Evolutionary conservation across 2,888 invertebrate genomes (phyloP).

Genomic region (Nomada lathburiana): DNA sequence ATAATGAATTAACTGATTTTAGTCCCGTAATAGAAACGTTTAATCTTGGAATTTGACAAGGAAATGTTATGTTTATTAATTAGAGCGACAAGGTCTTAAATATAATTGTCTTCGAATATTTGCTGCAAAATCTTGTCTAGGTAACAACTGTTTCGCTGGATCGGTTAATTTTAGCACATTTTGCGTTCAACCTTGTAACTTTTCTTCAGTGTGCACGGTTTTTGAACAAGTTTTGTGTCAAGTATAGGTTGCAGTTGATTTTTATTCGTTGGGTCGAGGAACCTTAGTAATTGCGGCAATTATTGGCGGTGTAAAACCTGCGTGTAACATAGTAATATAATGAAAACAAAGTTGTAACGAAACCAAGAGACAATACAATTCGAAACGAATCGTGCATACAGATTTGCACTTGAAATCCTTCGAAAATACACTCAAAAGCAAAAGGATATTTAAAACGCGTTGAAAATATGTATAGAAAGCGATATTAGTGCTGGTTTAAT

Average conservation of each 20-base stretch:
- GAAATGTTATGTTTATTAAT: too few relatives aligned
- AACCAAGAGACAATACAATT: neutral
- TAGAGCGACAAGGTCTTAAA: too few relatives aligned
- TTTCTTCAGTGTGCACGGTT: neutral
- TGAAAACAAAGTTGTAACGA: neutral
- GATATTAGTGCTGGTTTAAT: too few relatives aligned
- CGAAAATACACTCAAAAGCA: too few relatives aligned
- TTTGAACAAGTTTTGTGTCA: neutral
- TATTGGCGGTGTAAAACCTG: constrained; percentile 43
- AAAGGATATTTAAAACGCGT: too few relatives aligned
- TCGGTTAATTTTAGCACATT: neutral
- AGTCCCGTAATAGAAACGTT: too few relatives aligned
- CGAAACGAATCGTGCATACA: too few relatives aligned
- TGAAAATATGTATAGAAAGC: too few relatives aligned
- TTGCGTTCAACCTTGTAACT: neutral
- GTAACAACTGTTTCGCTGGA: neutral
- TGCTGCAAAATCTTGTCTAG: neutral
- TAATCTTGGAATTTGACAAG: too few relatives aligned
- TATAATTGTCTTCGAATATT: neutral
- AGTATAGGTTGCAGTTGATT: constrained; percentile 7
- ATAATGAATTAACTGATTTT: neutral
- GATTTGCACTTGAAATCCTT: too few relatives aligned
- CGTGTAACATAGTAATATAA: constrained; percentile 6
- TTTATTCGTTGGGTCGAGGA: constrained; percentile 37
- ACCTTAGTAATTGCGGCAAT: constrained; percentile 46